phyloP scores from a whole-genome alignment of 1,140 invertebrate species.

The Drosophila quadrilineata region DNA sequence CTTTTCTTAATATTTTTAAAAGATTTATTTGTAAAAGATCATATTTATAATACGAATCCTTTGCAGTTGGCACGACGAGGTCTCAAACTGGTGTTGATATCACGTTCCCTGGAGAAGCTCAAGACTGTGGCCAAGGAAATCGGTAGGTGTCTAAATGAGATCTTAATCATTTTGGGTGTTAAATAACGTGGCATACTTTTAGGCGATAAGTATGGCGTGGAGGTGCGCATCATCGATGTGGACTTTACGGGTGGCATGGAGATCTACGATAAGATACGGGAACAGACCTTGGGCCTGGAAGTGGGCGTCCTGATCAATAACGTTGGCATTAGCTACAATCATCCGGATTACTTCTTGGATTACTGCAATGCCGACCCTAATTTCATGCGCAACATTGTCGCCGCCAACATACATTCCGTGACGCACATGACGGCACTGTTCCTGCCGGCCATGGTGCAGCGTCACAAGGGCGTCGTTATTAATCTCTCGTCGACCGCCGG shows the following conservation, averaged over 20 bases:
- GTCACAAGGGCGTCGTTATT: conserved; percentile 92
- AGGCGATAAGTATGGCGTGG: conserved; percentile 88
- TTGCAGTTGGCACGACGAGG: conserved; percentile 89
- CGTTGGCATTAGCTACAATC: conserved; percentile 94
- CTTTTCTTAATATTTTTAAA: not conserved
- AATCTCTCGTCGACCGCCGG: conserved; percentile 95
- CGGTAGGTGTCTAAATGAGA: conserved; percentile 38
- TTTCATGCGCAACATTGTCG: conserved; percentile 85
- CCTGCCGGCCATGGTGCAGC: conserved; percentile 93
- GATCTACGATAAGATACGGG: conserved; percentile 90
- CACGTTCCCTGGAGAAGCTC: conserved; percentile 91
- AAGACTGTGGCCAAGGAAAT: conserved; percentile 91
- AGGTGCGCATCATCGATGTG: conserved; percentile 91
- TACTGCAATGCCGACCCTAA: conserved; percentile 84
- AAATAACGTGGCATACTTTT: conserved; percentile 58
- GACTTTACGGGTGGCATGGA: conserved; percentile 89
- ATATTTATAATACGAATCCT: too few relatives aligned
- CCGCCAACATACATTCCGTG: conserved; percentile 88
- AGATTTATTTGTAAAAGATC: too few relatives aligned
- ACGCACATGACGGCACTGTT: conserved; percentile 92
- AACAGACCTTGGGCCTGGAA: conserved; percentile 89
- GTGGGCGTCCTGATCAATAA: conserved; percentile 97
- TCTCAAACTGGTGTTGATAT: conserved; percentile 93
- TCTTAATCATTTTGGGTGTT: not conserved
- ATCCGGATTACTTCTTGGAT: conserved; percentile 92